These are phyloP conservation scores for Picathartes gymnocephalus DNA, from an alignment of 2,113 vertebrate genomes.

Conservation along the genomic window DNA sequence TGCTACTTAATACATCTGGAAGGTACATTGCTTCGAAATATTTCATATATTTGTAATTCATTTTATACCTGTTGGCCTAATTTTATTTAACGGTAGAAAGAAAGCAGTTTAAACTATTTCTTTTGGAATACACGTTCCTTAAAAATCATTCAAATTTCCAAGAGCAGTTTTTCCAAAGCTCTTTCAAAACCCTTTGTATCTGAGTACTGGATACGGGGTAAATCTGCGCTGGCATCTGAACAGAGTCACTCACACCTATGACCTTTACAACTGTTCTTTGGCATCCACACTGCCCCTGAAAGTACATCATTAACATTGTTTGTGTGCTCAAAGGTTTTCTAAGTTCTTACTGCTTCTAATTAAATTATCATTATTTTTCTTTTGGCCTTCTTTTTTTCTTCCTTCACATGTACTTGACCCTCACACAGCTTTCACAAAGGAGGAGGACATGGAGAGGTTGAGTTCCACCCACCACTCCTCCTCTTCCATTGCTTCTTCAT, in stretches of 20 bases:
- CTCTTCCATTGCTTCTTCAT: conserved; percentile 65
- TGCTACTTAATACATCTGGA: background rate
- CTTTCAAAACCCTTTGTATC: background rate
- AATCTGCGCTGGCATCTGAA: conserved; percentile 51
- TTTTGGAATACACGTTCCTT: background rate
- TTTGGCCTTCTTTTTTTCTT: conserved; percentile 33
- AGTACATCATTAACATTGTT: background rate
- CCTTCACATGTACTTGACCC: conserved; percentile 25
- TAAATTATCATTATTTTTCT: conserved; percentile 37
- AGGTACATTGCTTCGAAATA: background rate
- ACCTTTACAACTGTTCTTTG: background rate
- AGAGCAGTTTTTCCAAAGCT: background rate
- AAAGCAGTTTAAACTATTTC: background rate
- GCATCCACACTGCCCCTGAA: background rate
- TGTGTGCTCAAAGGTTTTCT: background rate
- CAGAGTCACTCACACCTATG: background rate
- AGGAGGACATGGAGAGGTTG: conserved; percentile 56
- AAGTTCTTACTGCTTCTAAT: conserved; percentile 42
- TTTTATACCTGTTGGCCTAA: background rate
- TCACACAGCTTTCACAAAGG: conserved; percentile 57
- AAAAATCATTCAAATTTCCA: background rate
- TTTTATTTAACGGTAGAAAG: background rate
- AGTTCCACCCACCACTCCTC: conserved; percentile 49
- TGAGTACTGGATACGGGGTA: background rate
- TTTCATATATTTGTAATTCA: background rate